Percentiles rank a stretch among this genome's conserved stretches.
Evolutionary conservation across 2,113 vertebrate species (phyloP).

Genomic region (Nibea albiflora): DNA sequence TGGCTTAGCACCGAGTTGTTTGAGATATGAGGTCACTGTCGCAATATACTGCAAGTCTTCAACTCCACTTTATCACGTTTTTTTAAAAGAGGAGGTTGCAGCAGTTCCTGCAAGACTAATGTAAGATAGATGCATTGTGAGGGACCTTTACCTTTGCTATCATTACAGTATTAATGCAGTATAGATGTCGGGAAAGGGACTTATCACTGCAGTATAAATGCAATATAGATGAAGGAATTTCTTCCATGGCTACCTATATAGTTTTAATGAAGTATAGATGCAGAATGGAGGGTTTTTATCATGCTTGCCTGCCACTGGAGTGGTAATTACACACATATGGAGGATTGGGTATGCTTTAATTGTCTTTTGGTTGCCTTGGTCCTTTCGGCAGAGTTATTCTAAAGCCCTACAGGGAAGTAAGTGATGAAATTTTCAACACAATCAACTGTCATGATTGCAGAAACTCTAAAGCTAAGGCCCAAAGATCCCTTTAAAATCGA

Average conservation of each 20-base stretch:
- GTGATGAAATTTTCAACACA: constrained; percentile 6
- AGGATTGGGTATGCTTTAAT: constrained; percentile 25
- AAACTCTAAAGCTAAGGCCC: constrained; percentile 26
- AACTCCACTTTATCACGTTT: constrained; percentile 50
- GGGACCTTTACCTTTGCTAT: constrained; percentile 59
- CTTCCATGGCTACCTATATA: constrained; percentile 10
- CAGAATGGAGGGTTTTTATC: constrained; percentile 29
- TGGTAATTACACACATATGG: constrained; percentile 45
- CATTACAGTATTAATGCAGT: constrained; percentile 50
- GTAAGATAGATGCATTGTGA: constrained; percentile 45
- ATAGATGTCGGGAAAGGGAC: constrained; percentile 11
- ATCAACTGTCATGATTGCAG: constrained; percentile 9
- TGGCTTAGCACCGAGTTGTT: constrained; percentile 32
- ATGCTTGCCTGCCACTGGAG: background rate
- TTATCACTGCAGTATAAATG: constrained; percentile 33
- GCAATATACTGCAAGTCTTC: constrained; percentile 57
- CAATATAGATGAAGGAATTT: constrained; percentile 58
- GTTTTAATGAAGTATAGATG: constrained; percentile 54
- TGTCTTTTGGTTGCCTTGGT: constrained; percentile 7
- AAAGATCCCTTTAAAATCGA: constrained; percentile 31
- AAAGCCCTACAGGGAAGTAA: background rate
- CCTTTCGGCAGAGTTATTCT: background rate
- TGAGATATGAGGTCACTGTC: constrained; percentile 66
- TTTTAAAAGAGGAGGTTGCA: constrained; percentile 47
- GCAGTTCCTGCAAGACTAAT: constrained; percentile 34